phyloP scores from a whole-genome alignment of 2,113 vertebrate genomes.

The mouse (Mus musculus) region DNA sequence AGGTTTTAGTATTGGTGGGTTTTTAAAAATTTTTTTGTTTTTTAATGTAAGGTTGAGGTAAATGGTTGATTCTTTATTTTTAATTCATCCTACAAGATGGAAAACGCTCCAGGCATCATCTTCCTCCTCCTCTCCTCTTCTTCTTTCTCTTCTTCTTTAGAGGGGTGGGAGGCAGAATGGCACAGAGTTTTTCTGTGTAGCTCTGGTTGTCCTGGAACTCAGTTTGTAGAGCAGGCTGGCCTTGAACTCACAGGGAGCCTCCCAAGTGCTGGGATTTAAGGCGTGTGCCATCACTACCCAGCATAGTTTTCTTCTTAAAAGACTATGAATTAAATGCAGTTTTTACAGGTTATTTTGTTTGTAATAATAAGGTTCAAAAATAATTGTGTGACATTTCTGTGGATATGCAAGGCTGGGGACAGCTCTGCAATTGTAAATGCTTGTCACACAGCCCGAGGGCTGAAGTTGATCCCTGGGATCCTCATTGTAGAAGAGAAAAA shows the following conservation, averaged over 20 bases:
- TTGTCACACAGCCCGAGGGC: background rate
- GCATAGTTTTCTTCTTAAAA: conserved; percentile 12
- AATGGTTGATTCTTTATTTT: conserved; percentile 12
- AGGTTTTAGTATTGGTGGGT: background rate
- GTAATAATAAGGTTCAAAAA: conserved; percentile 35
- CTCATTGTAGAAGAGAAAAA: background rate
- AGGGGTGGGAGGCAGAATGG: too few relatives aligned
- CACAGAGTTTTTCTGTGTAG: background rate
- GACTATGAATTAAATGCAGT: conserved; percentile 1
- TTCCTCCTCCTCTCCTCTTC: background rate
- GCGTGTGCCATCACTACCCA: background rate
- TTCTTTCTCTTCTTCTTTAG: background rate
- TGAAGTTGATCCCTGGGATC: background rate
- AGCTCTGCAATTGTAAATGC: background rate
- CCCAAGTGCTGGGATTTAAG: background rate
- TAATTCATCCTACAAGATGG: background rate
- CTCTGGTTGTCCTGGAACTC: background rate
- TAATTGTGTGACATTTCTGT: background rate
- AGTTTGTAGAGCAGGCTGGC: background rate
- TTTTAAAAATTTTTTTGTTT: background rate
- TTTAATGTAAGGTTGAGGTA: background rate
- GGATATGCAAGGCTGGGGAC: background rate
- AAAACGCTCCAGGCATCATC: background rate
- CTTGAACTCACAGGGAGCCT: background rate
- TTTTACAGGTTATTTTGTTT: conserved; percentile 28